Evolutionary conservation across 2,888 invertebrate genomes (phyloP).

Genomic region (Rhagium mordax): DNA sequence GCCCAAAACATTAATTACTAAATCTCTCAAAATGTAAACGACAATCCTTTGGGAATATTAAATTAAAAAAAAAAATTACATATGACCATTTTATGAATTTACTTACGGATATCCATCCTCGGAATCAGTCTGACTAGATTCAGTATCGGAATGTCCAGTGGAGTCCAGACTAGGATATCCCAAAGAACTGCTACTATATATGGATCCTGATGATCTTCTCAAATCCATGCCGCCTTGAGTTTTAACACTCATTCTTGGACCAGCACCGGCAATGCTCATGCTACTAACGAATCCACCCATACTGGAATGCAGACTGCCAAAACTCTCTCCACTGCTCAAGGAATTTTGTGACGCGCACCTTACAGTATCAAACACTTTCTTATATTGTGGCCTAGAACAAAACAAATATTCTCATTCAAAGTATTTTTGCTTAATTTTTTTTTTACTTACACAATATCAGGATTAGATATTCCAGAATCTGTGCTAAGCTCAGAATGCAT

Average conservation of each 20-base stretch:
- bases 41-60: too few relatives aligned
- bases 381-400: conserved; percentile 81
- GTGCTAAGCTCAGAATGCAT: conserved; percentile 84
- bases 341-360: conserved; percentile 80
- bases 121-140: conserved; percentile 76
- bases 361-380: conserved; percentile 93
- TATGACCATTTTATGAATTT: neutral
- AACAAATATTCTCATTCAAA: conserved; percentile 19
- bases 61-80: neutral
- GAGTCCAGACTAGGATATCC: conserved; percentile 74
- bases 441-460: conserved; percentile 54
- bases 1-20: too few relatives aligned
- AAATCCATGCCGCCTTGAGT: conserved; percentile 49
- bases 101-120: conserved; percentile 85
- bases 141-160: conserved; percentile 73
- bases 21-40: too few relatives aligned
- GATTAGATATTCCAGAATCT: conserved; percentile 82
- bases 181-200: conserved; percentile 70
- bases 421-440: conserved; percentile 28
- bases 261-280: conserved; percentile 68
- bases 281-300: conserved; percentile 62
- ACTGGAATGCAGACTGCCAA: conserved; percentile 64
- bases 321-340: conserved; percentile 72
- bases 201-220: conserved; percentile 72
- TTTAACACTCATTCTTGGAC: conserved; percentile 73